These are phyloP conservation scores for Chaenodraco wilsoni DNA, from an alignment of 2,797 vertebrate genomes.

Conservation along the genomic window DNA sequence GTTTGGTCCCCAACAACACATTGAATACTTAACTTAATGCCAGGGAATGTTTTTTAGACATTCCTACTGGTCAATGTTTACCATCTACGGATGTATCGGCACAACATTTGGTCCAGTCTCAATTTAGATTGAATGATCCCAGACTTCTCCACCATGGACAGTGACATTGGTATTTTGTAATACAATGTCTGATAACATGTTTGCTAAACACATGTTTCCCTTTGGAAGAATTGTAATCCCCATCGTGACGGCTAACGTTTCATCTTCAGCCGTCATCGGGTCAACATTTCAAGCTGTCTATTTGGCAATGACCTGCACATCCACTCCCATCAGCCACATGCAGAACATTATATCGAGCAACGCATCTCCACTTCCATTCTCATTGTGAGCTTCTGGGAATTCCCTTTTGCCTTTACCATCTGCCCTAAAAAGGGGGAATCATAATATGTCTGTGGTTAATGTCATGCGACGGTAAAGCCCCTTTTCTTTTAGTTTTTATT, in stretches of 20 bases:
- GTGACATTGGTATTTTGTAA: background rate
- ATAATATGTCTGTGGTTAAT: conserved; percentile 23
- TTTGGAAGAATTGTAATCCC: background rate
- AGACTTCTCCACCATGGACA: background rate
- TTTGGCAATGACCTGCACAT: conserved; percentile 3
- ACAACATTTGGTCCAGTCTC: background rate
- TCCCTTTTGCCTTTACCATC: conserved; percentile 4
- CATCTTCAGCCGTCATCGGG: background rate
- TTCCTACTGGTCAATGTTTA: no score
- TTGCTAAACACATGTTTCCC: background rate
- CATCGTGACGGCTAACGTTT: background rate
- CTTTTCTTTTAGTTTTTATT: conserved; percentile 5
- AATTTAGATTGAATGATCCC: background rate
- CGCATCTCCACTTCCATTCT: background rate
- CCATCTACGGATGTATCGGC: background rate
- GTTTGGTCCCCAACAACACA: no score
- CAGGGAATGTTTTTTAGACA: no score
- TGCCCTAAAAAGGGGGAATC: background rate
- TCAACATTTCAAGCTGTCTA: background rate
- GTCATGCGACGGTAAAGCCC: conserved; percentile 14
- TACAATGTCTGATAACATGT: background rate
- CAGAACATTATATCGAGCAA: conserved; percentile 3
- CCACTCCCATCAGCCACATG: background rate
- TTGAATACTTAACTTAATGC: no score
- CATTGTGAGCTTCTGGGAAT: conserved; percentile 19